Evolutionary conservation across 92 coral and sea anemone species (phyloP).

Genomic region (Micromussa lordhowensis): DNA sequence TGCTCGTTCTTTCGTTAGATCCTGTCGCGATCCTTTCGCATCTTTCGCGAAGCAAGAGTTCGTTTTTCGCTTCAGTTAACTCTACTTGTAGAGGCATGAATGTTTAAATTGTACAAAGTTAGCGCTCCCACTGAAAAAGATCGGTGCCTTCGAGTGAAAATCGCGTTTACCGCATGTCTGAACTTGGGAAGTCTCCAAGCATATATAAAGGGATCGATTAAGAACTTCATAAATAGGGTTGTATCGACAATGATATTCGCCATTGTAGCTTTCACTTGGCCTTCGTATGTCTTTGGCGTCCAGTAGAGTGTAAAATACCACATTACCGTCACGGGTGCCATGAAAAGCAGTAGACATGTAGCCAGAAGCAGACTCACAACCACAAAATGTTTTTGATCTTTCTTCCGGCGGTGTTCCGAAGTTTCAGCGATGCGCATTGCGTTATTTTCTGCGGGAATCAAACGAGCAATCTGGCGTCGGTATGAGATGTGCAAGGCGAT

Average conservation of each 20-base stretch:
- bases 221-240: constrained; percentile 73
- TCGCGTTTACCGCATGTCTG: constrained; percentile 59
- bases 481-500: constrained; percentile 66
- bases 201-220: constrained; percentile 81
- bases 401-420: constrained; percentile 28
- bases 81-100: constrained; percentile 3
- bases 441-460: constrained; percentile 29
- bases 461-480: constrained; percentile 56
- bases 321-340: constrained; percentile 66
- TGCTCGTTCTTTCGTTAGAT: neutral
- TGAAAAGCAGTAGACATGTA: constrained; percentile 66
- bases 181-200: constrained; percentile 75
- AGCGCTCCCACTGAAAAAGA: neutral
- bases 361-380: constrained; percentile 63
- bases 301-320: constrained; percentile 77
- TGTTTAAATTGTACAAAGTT: constrained; percentile 1
- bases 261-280: constrained; percentile 43
- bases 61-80: neutral
- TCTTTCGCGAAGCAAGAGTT: neutral
- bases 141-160: constrained; percentile 36
- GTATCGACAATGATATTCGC: constrained; percentile 60
- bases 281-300: constrained; percentile 39
- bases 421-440: constrained; percentile 4
- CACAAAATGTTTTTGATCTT: constrained; percentile 64
- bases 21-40: neutral